Conservation (phyloP, 1,140 invertebrate species). For the Ladona fulva region DNA sequence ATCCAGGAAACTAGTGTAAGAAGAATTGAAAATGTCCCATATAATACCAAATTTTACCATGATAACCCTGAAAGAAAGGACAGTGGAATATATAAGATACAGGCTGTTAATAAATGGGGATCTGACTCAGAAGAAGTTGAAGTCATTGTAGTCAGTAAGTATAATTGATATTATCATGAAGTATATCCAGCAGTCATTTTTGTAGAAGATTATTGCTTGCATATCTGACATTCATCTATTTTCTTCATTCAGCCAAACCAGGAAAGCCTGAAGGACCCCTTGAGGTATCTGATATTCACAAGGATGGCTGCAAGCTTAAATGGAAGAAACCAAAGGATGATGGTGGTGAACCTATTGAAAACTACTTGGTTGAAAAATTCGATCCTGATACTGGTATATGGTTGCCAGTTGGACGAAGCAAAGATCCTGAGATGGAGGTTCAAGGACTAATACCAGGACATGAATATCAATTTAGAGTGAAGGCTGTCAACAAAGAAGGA, state of each 20-base stretch:
- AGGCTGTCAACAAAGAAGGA: constrained; percentile 93
- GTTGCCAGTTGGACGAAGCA: constrained; percentile 75
- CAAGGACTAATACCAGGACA: constrained; percentile 83
- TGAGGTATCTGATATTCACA: constrained; percentile 89
- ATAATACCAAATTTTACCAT: constrained; percentile 77
- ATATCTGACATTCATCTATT: constrained; percentile 9
- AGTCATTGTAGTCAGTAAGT: constrained; percentile 80
- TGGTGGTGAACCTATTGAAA: constrained; percentile 89
- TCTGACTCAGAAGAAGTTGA: constrained; percentile 83
- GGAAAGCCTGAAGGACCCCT: constrained; percentile 88
- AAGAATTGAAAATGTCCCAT: constrained; percentile 73
- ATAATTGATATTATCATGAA: background rate
- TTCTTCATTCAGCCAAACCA: constrained; percentile 61
- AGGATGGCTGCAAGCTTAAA: constrained; percentile 88
- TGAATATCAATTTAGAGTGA: constrained; percentile 96
- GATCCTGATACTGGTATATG: constrained; percentile 84
- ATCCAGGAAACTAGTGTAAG: constrained; percentile 44
- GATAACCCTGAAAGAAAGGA: constrained; percentile 74
- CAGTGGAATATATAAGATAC: constrained; percentile 76
- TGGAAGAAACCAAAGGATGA: constrained; percentile 98
- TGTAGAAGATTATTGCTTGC: background rate
- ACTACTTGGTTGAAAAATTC: constrained; percentile 92
- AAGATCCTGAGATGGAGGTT: constrained; percentile 77
- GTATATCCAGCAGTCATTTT: background rate
- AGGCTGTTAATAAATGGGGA: constrained; percentile 76